Evolutionary conservation across 2,113 vertebrate species (phyloP).

Genomic region (Lepisosteus oculatus): DNA sequence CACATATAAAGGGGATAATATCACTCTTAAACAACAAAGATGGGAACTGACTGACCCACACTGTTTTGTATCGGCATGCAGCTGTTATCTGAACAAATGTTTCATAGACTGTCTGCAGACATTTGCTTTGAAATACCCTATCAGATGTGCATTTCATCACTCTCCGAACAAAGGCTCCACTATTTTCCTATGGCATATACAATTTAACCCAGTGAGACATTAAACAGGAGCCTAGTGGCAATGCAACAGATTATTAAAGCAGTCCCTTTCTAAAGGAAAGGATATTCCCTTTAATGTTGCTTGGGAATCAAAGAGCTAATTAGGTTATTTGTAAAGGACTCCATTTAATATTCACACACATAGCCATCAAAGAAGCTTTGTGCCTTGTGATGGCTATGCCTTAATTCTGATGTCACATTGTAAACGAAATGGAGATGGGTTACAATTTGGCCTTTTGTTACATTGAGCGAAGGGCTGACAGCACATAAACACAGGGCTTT

Average conservation of each 20-base stretch:
- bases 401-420: background rate
- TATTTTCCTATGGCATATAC: slow-evolving; percentile 12
- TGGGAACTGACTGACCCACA: slow-evolving; percentile 24
- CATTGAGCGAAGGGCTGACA: background rate
- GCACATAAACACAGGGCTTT: background rate
- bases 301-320: slow-evolving; percentile 13
- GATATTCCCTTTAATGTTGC: background rate
- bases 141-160: background rate
- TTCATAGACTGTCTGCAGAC: slow-evolving; percentile 13
- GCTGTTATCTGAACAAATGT: slow-evolving; percentile 36
- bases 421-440: slow-evolving; percentile 1
- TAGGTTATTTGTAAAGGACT: background rate
- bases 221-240: slow-evolving; percentile 4
- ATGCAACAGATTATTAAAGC: background rate
- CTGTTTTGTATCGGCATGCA: slow-evolving; percentile 22
- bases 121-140: slow-evolving; percentile 13
- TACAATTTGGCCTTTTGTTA: slow-evolving; percentile 5
- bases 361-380: slow-evolving; percentile 3
- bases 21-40: slow-evolving; percentile 18
- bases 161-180: slow-evolving; percentile 21
- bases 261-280: background rate
- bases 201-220: slow-evolving; percentile 10
- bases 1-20: slow-evolving; percentile 9
- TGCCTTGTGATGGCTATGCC: background rate
- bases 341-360: slow-evolving; percentile 8